These are phyloP conservation scores for Eidolon dupreanum DNA, from an alignment of 2,797 vertebrate species.

Conservation along the genomic window DNA sequence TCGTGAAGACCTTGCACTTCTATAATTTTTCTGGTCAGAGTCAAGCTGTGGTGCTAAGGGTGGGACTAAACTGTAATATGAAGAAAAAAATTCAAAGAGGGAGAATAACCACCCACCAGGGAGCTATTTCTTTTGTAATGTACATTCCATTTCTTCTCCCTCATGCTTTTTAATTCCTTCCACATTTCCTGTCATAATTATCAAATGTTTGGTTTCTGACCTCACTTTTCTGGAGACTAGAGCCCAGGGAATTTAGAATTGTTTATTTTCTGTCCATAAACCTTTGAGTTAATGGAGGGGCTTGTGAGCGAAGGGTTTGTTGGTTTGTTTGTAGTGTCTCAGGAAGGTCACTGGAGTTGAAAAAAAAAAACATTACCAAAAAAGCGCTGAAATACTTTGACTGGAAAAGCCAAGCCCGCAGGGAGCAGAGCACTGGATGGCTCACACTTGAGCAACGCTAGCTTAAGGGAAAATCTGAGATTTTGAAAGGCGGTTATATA, in stretches of 20 bases:
- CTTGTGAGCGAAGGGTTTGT: constrained; percentile 61
- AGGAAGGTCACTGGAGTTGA: constrained; percentile 71
- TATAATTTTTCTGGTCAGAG: constrained; percentile 36
- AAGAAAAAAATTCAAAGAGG: constrained; percentile 61
- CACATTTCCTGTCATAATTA: constrained; percentile 86
- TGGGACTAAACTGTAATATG: constrained; percentile 47
- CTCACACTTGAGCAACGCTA: constrained; percentile 6
- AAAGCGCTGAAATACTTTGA: constrained; percentile 48
- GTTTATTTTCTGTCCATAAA: constrained; percentile 81
- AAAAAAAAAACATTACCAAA: constrained; percentile 63
- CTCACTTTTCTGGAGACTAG: constrained; percentile 84
- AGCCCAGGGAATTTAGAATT: constrained; percentile 76
- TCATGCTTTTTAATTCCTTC: constrained; percentile 86
- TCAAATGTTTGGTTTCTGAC: constrained; percentile 87
- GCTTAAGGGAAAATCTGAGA: neutral
- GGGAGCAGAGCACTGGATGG: neutral
- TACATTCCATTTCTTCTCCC: constrained; percentile 81
- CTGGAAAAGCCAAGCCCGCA: constrained; percentile 56
- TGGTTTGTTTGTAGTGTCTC: constrained; percentile 72
- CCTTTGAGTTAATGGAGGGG: constrained; percentile 69
- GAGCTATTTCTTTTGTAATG: constrained; percentile 77
- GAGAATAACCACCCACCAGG: constrained; percentile 59
- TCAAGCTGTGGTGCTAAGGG: constrained; percentile 51
- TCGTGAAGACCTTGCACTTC: neutral
- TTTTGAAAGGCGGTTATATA: neutral